Evolutionary conservation across 2,888 invertebrate species (phyloP), one percentile per base, ranked within the genome.

Genomic region (Andricus quercusramuli): DNA sequence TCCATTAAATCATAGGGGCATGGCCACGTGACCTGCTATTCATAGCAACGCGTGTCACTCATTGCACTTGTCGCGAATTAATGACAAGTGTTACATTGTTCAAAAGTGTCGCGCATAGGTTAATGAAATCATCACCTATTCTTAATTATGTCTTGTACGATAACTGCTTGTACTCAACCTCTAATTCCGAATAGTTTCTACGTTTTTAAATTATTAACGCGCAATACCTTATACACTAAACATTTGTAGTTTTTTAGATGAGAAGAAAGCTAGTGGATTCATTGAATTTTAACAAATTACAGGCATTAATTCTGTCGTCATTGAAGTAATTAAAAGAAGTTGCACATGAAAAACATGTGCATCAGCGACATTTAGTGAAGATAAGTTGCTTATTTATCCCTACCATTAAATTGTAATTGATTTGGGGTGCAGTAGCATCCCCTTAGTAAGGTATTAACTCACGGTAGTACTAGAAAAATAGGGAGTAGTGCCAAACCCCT

Each of bases 51-150:
- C 62, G 62, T 62, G 22, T 59, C n/a, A 59, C 22, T 59, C 3
- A 59, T 22, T 59, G n/a, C n/a, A 59, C n/a, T 59, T 29, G 44
- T 17, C 17, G 47, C 47, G 29, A 56, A 74, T 74, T 47, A 56
- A 51, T 74, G 51, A 56, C 20, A 51, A 29, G 51, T 51, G 51
- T 32, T 51, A 59, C 74, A 74, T 56, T 74, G 74, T 74, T 8
- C 32, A 11, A 51, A 74, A n/a, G 37, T 37, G 32, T 3, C 15
- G n/a, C 37, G 6, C 9, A 20, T 25, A 74, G 56, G 74, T 74
- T 74, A 74, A 74, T 25, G 47, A 32, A 56, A 56, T 74, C 56
- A 13, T 74, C 32, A 59, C 56, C 56, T 74, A 32, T 32, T 51
- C n/a, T 64, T 22, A 64, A 6, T 25, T 59, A n/a, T 17, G 6